These are phyloP conservation scores for Oryzias javanicus DNA, from an alignment of 2,113 vertebrate species.

Conservation along the genomic window DNA sequence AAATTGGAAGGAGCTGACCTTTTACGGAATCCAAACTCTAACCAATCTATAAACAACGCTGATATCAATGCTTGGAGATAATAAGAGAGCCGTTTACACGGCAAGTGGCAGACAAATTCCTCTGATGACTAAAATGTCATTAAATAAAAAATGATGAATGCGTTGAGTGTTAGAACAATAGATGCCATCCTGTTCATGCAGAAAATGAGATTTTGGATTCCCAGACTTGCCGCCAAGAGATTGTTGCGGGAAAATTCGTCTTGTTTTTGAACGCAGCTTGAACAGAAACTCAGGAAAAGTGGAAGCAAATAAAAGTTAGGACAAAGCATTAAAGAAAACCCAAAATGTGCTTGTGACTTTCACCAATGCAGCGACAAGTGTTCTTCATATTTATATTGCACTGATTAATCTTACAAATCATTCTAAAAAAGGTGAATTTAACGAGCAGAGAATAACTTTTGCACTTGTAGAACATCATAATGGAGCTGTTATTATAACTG, in stretches of 20 bases:
- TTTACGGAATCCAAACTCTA: background rate
- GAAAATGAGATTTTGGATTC: constrained; percentile 11
- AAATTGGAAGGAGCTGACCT: background rate
- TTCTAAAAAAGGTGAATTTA: too few relatives aligned
- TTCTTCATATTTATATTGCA: too few relatives aligned
- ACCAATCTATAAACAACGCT: background rate
- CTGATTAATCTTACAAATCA: too few relatives aligned
- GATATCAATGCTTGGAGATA: background rate
- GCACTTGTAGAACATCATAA: too few relatives aligned
- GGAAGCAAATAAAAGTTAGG: background rate
- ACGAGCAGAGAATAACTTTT: too few relatives aligned
- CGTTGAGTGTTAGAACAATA: background rate
- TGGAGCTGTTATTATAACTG: too few relatives aligned
- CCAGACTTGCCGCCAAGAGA: background rate
- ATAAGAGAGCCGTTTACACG: background rate
- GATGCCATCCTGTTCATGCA: background rate
- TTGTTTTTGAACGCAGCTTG: constrained; percentile 14
- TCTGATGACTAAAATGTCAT: background rate
- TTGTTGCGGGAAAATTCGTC: background rate
- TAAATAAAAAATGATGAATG: constrained; percentile 4
- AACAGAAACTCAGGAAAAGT: background rate
- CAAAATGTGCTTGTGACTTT: too few relatives aligned
- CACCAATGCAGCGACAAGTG: too few relatives aligned
- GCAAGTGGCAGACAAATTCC: constrained; percentile 5
- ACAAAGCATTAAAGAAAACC: too few relatives aligned